A percentile compares a stretch with the other conserved stretches of the same genome.
phyloP scores from a whole-genome alignment of 2,113 vertebrate species.

The Geococcyx californianus region DNA sequence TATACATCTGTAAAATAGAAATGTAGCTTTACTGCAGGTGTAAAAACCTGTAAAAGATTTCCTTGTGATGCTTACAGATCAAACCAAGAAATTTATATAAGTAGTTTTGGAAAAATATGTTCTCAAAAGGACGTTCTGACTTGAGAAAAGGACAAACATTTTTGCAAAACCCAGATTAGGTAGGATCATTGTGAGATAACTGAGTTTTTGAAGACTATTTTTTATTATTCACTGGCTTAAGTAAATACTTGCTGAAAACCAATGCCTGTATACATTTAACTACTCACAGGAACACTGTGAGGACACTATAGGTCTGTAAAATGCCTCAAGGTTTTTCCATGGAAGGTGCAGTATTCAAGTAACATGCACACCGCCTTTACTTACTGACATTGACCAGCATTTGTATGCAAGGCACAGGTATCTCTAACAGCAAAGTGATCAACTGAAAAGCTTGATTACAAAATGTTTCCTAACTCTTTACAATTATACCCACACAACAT shows the following conservation, averaged over 20 bases:
- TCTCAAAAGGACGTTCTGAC: background rate
- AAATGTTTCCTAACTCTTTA: background rate
- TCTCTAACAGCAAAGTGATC: background rate
- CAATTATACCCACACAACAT: background rate
- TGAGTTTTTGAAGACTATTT: too few species aligned
- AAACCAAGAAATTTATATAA: background rate
- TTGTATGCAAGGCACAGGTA: background rate
- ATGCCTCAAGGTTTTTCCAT: background rate
- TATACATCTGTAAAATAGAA: background rate
- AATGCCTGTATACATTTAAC: background rate
- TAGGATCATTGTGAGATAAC: background rate
- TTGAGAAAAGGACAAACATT: background rate
- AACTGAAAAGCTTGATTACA: background rate
- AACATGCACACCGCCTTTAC: background rate
- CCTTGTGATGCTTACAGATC: background rate
- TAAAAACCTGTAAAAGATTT: background rate
- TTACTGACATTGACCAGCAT: background rate
- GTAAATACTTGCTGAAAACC: background rate
- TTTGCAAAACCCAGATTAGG: background rate
- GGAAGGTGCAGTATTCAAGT: background rate
- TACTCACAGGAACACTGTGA: background rate
- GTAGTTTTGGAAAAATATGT: background rate
- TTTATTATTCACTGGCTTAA: background rate
- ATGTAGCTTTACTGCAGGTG: background rate
- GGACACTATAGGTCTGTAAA: background rate